A percentile compares a stretch with the other conserved stretches of the same genome.
These are phyloP conservation scores for Latrodectus geometricus DNA, from an alignment of 1,140 invertebrate genomes.

Conservation along the genomic window DNA sequence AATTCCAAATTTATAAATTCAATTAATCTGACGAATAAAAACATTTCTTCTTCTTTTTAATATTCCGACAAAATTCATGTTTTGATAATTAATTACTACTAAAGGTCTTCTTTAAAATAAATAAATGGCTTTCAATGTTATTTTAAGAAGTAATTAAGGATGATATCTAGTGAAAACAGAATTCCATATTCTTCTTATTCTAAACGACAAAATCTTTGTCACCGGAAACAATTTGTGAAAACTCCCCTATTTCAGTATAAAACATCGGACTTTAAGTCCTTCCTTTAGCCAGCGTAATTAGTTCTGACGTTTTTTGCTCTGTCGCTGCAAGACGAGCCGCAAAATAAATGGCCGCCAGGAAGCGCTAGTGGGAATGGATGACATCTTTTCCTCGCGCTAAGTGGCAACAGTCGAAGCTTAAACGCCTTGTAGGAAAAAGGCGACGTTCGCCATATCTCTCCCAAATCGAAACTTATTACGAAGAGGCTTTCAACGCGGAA, in stretches of 20 bases:
- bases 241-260: slow-evolving; percentile 6
- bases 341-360: slow-evolving; percentile 52
- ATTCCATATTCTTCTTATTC: too few species aligned
- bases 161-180: too few species aligned
- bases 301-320: slow-evolving; percentile 58
- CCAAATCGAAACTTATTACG: slow-evolving; percentile 61
- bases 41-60: too few species aligned
- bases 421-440: slow-evolving; percentile 46
- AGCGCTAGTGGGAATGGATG: slow-evolving; percentile 50
- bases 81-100: too few species aligned
- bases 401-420: slow-evolving; percentile 57
- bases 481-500: slow-evolving; percentile 12
- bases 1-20: too few species aligned
- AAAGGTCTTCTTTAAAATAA: too few species aligned
- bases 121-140: too few species aligned
- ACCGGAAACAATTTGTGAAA: slow-evolving; percentile 27
- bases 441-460: slow-evolving; percentile 51
- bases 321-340: slow-evolving; percentile 34
- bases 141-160: too few species aligned
- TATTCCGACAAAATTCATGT: too few species aligned
- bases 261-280: slow-evolving; percentile 47
- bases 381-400: slow-evolving; percentile 45
- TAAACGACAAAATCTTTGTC: background rate
- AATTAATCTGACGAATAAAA: too few species aligned
- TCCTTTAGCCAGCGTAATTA: slow-evolving; percentile 38